Evolutionary conservation across 2,797 vertebrate genomes (phyloP).

Genomic region (Agapornis canus): DNA sequence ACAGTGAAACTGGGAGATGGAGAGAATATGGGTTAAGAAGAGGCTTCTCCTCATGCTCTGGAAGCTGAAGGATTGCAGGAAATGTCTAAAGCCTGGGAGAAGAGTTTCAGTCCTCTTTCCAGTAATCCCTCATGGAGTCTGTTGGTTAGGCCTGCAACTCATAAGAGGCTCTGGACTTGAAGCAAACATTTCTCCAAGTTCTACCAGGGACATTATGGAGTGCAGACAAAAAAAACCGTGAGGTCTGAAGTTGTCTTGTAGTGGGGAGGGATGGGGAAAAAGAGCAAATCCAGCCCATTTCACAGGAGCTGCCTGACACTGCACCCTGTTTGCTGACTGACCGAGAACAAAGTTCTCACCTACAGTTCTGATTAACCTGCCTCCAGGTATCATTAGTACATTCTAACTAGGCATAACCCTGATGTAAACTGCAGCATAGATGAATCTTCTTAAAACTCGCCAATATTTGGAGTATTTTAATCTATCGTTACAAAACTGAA

Average conservation of each 20-base stretch:
- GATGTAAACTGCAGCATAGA: background rate
- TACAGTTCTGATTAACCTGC: background rate
- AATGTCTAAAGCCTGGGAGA: background rate
- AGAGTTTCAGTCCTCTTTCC: background rate
- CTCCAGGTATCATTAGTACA: background rate
- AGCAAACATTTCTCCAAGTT: background rate
- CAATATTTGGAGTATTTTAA: background rate
- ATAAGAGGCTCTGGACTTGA: background rate
- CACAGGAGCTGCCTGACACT: background rate
- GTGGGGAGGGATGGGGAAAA: background rate
- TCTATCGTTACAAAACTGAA: background rate
- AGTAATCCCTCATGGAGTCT: background rate
- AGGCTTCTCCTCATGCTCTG: background rate
- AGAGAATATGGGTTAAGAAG: background rate
- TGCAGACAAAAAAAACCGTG: background rate
- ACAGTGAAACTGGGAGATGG: background rate
- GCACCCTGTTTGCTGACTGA: rapidly evolving
- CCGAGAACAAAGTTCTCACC: background rate
- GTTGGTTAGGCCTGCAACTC: background rate
- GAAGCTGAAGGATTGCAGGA: background rate
- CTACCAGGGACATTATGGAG: background rate
- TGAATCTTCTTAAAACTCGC: background rate
- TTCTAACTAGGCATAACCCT: background rate
- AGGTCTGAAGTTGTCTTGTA: background rate
- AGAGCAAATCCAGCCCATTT: background rate